Conservation (phyloP, 2,888 invertebrate species). For the Nematopogon swammerdamellus region DNA sequence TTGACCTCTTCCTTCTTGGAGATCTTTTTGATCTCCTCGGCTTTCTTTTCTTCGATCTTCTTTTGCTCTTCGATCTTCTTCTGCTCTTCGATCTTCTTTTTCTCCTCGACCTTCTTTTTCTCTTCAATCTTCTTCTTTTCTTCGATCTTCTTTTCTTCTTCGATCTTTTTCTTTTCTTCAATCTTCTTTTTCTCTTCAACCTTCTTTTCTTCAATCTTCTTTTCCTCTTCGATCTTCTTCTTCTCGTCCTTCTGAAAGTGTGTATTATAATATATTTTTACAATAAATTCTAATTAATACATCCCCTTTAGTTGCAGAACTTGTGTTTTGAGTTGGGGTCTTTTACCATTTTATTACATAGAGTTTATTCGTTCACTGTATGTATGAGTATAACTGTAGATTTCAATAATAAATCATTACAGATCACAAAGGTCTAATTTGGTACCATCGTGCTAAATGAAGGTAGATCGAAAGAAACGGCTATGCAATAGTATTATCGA, state of each 20-base stretch:
- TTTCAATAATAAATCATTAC: too few species aligned
- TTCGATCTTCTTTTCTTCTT: conserved; percentile 16
- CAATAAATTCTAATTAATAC: too few species aligned
- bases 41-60: conserved; percentile 35
- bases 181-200: conserved; percentile 12
- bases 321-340: too few species aligned
- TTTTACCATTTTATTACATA: too few species aligned
- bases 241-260: conserved; percentile 20
- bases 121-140: conserved; percentile 24
- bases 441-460: too few species aligned
- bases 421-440: too few species aligned
- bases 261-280: too few species aligned
- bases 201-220: conserved; percentile 34
- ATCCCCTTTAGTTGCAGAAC: too few species aligned
- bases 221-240: conserved; percentile 28
- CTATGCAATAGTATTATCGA: not conserved
- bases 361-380: too few species aligned
- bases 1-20: conserved; percentile 14
- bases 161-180: conserved; percentile 18
- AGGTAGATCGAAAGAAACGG: not conserved
- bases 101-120: conserved; percentile 20
- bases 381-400: too few species aligned
- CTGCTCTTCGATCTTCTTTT: conserved; percentile 27
- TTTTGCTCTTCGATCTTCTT: conserved; percentile 30
- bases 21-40: conserved; percentile 45